Conservation (phyloP, 23 tunicate species). For the Aplidium turbinatum region DNA sequence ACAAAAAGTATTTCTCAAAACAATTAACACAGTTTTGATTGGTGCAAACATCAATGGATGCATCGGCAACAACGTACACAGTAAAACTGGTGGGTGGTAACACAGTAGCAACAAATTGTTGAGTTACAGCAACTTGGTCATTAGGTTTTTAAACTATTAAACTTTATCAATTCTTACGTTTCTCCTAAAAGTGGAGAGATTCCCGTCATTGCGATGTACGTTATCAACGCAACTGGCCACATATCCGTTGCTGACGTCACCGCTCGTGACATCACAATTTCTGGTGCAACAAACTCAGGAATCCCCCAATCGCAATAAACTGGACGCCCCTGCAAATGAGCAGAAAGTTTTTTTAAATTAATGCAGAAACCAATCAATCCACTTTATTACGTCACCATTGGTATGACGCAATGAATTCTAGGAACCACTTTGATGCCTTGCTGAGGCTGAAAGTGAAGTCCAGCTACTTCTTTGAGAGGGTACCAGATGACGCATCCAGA, state of each 20-base stretch:
- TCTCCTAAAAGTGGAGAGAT: conserved; percentile 68
- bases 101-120: background rate
- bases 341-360: background rate
- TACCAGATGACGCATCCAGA: too few relatives aligned
- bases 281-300: conserved; percentile 81
- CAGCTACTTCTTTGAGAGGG: too few relatives aligned
- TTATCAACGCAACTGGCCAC: conserved; percentile 77
- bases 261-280: conserved; percentile 39
- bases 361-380: too few relatives aligned
- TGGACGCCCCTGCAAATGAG: background rate
- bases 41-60: too few relatives aligned
- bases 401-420: background rate
- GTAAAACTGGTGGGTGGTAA: too few relatives aligned
- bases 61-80: too few relatives aligned
- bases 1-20: too few relatives aligned
- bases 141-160: background rate
- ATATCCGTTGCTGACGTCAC: conserved; percentile 65
- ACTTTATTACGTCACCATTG: background rate
- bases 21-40: too few relatives aligned
- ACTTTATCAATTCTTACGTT: conserved; percentile 32
- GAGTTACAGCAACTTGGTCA: background rate
- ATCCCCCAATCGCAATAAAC: conserved; percentile 48
- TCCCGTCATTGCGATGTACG: conserved; percentile 66
- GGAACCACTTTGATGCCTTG: too few relatives aligned
- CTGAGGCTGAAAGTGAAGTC: too few relatives aligned